phyloP scores from a whole-genome alignment of 2,888 invertebrate genomes.

The Trissolcus brochymenae region DNA sequence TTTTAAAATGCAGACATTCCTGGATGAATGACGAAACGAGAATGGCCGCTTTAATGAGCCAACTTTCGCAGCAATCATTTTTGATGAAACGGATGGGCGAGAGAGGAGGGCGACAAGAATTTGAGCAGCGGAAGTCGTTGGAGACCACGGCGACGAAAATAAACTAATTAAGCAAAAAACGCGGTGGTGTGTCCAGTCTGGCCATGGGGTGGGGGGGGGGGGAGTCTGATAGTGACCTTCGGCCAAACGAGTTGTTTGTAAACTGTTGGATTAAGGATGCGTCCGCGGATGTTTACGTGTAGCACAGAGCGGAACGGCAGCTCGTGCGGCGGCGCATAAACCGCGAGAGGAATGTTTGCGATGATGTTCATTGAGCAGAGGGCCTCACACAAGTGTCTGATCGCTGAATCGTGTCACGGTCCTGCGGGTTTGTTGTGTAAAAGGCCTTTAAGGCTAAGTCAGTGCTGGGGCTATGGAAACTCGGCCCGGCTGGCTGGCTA shows the following conservation, averaged over 20 bases:
- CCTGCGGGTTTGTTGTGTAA: slow-evolving; percentile 58
- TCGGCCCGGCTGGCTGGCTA: slow-evolving; percentile 78
- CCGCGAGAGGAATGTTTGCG: slow-evolving; percentile 50
- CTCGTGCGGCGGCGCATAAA: slow-evolving; percentile 25
- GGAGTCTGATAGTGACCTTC: slow-evolving; percentile 26
- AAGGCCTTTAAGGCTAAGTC: slow-evolving; percentile 55
- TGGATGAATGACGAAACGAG: slow-evolving; percentile 1
- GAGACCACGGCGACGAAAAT: slow-evolving; percentile 18
- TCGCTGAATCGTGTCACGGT: slow-evolving; percentile 62
- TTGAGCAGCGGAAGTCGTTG: slow-evolving; percentile 21
- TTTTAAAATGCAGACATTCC: slow-evolving; percentile 9
- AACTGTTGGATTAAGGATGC: slow-evolving; percentile 39
- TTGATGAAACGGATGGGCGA: background rate
- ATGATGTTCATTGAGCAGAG: slow-evolving; percentile 59
- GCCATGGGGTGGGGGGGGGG: background rate
- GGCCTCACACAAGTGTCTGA: slow-evolving; percentile 53
- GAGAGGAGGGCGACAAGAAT: background rate
- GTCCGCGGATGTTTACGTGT: slow-evolving; percentile 42
- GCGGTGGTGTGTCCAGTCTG: slow-evolving; percentile 1
- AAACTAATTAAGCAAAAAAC: slow-evolving; percentile 27
- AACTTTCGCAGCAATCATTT: slow-evolving; percentile 3
- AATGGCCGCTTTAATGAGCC: slow-evolving; percentile 2
- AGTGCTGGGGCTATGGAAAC: slow-evolving; percentile 54
- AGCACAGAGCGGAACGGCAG: slow-evolving; percentile 1
- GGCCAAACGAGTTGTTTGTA: slow-evolving; percentile 44